Base-by-base conservation (phyloP, 2,113 vertebrate genomes). In the Nibea albiflora region DNA sequence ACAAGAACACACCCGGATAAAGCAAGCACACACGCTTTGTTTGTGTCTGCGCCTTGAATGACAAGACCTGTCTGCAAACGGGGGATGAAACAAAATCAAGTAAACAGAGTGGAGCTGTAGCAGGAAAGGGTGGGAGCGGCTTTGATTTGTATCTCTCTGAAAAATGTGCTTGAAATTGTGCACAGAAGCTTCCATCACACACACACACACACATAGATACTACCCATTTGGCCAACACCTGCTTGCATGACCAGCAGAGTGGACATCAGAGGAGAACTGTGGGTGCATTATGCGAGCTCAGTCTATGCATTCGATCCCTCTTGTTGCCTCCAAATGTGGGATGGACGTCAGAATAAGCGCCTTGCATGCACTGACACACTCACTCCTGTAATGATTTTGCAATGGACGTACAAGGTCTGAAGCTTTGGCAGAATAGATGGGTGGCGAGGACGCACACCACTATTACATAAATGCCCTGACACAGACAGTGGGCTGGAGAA, bases 111-210 rank as follows among this genome's bases (percentile, higher is more conserved):
- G 19, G n/a, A 1, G 46, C 20, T 73, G 49, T 5, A 69, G 86
- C 81, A 89, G 90, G 79, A 90, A 90, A 87, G 73, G 87, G 79
- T 84, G 84, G 85, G 24, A 69, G 76, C 63, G 73, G 47, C 70
- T 85, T 46, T 73, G 78, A 84, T 85, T 81, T 80, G 15, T 49
- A 85, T 88, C 79, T 86, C 20, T 7, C n/a, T 44, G 53, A 11
- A 26, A 63, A 76, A 81, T 66, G 28, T 52, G 54, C 28, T 76
- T 46, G 17, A 75, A 78, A 85, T 22, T 17, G 17, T 58, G 26
- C 26, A 35, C 0, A 31, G 52, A 3, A 44, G 57, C 76, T 5
- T 14, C 26, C n/a, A 71, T 39, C 54, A 26, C 7, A 14, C 7
- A 60, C 46, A 47, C 57, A 26, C 4, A 74, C 47, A 73, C 42